A percentile compares a stretch with the other conserved stretches of the same genome.
These are phyloP conservation scores for Halcyon leucocephala DNA, from an alignment of 2,797 vertebrate genomes.

Conservation along the genomic window DNA sequence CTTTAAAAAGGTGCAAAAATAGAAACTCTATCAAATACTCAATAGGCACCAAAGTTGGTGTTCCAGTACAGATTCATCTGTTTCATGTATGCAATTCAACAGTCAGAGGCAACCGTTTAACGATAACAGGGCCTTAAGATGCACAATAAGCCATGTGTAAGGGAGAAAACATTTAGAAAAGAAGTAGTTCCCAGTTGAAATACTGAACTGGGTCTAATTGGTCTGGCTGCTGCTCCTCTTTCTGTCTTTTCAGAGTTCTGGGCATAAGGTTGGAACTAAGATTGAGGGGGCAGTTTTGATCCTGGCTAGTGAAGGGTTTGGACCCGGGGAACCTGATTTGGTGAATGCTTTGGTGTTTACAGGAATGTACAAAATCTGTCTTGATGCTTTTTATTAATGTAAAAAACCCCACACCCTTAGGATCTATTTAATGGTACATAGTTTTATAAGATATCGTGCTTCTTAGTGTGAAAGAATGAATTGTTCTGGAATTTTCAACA, in stretches of 20 bases:
- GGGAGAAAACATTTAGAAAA: neutral
- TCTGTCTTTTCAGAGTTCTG: neutral
- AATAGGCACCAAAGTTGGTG: neutral
- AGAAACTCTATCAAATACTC: neutral
- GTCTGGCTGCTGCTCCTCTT: neutral
- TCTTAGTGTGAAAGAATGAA: neutral
- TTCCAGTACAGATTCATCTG: neutral
- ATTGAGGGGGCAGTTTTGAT: neutral
- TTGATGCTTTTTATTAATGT: neutral
- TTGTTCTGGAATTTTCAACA: neutral
- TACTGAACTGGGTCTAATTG: neutral
- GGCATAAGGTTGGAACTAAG: neutral
- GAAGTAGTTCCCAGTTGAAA: neutral
- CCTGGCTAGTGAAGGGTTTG: neutral
- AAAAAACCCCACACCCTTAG: neutral
- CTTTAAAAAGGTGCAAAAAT: neutral
- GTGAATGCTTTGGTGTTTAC: neutral
- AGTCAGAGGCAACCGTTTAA: neutral
- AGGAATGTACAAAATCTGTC: neutral
- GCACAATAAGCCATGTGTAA: rapidly evolving
- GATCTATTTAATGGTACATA: neutral
- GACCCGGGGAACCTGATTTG: neutral
- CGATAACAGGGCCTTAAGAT: neutral
- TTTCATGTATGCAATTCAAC: neutral
- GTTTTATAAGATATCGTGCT: neutral